Evolutionary conservation across 2,797 vertebrate species (phyloP).

Genomic region (Chelidonichthys spinosus): DNA sequence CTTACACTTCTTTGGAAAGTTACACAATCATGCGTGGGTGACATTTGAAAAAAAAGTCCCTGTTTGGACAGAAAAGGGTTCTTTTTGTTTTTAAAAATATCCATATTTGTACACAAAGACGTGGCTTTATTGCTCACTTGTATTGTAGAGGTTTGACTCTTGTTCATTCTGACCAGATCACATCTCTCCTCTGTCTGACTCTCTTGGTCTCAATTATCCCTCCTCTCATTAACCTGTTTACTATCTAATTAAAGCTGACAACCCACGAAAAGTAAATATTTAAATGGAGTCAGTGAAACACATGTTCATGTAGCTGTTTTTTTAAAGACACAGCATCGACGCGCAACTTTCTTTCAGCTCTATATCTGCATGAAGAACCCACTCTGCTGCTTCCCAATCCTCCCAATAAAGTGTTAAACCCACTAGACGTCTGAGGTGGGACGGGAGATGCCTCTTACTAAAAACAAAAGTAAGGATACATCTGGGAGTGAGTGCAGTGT

Average conservation of each 20-base stretch:
- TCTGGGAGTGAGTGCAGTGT: constrained; percentile 72
- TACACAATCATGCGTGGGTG: constrained; percentile 4
- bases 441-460: constrained; percentile 65
- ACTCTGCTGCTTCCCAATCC: constrained; percentile 54
- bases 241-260: constrained; percentile 65
- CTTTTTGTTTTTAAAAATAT: not conserved
- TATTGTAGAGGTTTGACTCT: not conserved
- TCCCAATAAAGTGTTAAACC: constrained; percentile 60
- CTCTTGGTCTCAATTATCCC: constrained; percentile 39
- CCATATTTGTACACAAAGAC: not conserved
- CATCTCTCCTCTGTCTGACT: constrained; percentile 14
- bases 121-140: constrained; percentile 6
- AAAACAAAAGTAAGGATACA: constrained; percentile 77
- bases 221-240: constrained; percentile 43
- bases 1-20: constrained; percentile 17
- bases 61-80: not conserved
- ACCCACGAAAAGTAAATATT: constrained; percentile 69
- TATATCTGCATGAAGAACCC: constrained; percentile 47
- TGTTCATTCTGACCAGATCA: constrained; percentile 10
- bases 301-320: constrained; percentile 45
- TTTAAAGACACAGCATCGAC: constrained; percentile 48
- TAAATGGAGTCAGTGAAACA: constrained; percentile 56
- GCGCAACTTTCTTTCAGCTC: constrained; percentile 28
- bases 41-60: not conserved
- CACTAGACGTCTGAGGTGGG: constrained; percentile 62